Evolutionary conservation across 2,797 vertebrate genomes (phyloP).

Genomic region (Vireo griseus): DNA sequence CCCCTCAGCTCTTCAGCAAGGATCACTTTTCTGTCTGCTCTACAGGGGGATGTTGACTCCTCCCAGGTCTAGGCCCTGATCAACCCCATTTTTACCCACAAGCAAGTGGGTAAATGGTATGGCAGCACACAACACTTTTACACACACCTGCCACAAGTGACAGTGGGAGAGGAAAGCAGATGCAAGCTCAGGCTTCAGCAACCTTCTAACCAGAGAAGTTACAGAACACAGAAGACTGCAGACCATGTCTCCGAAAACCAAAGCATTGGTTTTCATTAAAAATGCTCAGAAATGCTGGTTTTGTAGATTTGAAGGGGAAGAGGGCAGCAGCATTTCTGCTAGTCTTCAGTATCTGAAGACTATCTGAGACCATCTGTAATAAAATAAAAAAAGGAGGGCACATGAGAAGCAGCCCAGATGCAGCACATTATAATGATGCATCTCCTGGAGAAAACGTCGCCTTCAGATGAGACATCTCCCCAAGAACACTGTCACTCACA

Average conservation of each 20-base stretch:
- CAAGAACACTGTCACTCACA: slow-evolving; percentile 43
- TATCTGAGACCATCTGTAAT: neutral
- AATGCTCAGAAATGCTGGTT: neutral
- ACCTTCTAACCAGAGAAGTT: neutral
- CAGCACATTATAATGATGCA: neutral
- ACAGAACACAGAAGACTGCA: neutral
- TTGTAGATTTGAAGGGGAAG: neutral
- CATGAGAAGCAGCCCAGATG: neutral
- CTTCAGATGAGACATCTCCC: slow-evolving; percentile 39
- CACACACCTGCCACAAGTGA: neutral
- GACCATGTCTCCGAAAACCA: neutral
- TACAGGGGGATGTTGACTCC: rapidly evolving
- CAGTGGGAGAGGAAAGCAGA: neutral
- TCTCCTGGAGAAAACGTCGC: neutral
- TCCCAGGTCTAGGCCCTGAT: neutral
- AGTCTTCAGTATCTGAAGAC: neutral
- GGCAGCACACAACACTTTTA: neutral
- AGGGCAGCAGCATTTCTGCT: neutral
- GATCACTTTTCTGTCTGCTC: neutral
- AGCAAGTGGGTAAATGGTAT: neutral
- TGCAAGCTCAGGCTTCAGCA: neutral
- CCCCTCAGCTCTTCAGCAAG: neutral
- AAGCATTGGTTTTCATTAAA: neutral
- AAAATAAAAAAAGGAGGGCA: neutral
- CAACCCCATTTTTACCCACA: neutral